Percentiles rank a stretch among this genome's conserved stretches.
These are phyloP conservation scores for Lydus trimaculatus DNA, from an alignment of 2,888 invertebrate species.

Conservation along the genomic window DNA sequence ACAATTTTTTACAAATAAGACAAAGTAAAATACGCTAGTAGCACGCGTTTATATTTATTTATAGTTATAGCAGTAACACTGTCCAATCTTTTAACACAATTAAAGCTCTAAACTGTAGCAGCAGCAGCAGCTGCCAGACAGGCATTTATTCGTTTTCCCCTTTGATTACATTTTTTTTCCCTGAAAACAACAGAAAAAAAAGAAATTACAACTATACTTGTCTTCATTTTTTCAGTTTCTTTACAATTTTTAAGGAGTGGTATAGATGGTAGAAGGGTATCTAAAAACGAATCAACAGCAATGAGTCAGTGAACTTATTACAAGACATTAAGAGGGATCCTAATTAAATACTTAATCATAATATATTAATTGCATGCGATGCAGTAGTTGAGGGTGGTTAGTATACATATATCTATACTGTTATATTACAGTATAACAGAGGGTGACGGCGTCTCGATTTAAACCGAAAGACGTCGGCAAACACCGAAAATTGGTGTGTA, in stretches of 20 bases:
- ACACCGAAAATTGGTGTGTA: conserved; percentile 38
- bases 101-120: conserved; percentile 12
- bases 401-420: neutral
- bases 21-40: neutral
- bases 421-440: conserved; percentile 45
- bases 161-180: conserved; percentile 15
- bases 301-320: conserved; percentile 36
- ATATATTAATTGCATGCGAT: conserved; percentile 60
- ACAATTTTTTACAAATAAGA: conserved; percentile 25
- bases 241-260: neutral
- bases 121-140: conserved; percentile 30
- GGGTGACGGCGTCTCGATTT: conserved; percentile 45
- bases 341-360: conserved; percentile 60
- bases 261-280: neutral
- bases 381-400: conserved; percentile 43
- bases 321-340: conserved; percentile 48
- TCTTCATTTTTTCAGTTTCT: neutral
- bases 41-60: conserved; percentile 20
- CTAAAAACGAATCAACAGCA: conserved; percentile 17
- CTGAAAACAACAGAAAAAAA: too few relatives aligned
- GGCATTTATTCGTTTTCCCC: neutral
- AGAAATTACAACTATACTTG: neutral
- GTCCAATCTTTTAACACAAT: conserved; percentile 20
- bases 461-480: conserved; percentile 47
- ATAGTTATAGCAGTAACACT: conserved; percentile 9